Base-by-base conservation (phyloP, 2,113 vertebrate genomes). In the Dryoscopus gambensis region DNA sequence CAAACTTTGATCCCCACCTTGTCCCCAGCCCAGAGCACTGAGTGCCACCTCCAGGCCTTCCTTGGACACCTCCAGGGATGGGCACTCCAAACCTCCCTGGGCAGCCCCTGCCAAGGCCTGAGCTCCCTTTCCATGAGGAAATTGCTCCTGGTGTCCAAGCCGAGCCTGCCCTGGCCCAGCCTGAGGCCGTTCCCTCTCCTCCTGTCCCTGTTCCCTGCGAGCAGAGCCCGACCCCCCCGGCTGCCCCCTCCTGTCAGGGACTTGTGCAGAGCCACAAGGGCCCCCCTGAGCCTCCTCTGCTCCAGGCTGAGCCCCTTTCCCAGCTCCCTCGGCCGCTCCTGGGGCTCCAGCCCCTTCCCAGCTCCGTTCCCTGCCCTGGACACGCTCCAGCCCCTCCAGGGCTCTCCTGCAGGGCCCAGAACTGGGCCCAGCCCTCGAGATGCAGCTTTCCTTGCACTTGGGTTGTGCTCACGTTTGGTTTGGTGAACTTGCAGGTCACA, bases 391-490 rank as follows among this genome's bases (percentile, higher is more conserved):
- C 49, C 50, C 50, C 17, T 88, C 67, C 25, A 40, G 50, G 57
- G 0, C 67, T 64, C 49, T 79, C 35, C 35, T 63, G 65, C 57
- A 88, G 75, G 17, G 4, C 3, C 11, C 68, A 81, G 1, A 39
- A 18, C 68, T 65, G 68, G 33, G 1, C 33, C 9, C 68, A 89
- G 86, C 33, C 27, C 52, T 44, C 0, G 4, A 74, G 19, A 3
- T 82, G 52, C 60, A 59, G 53, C 53, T 44, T 46, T 79, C 46
- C 69, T 30, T 11, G 28, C 23, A 2, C 70, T 70, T 47, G 1
- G 1, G 30, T 15, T 19, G 7, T 7, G 13, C 49, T 85, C 37
- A 12, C 1, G 0, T 27, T 37, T 24, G n/a, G 46, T 8, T 14
- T 12, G 11, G 46, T 9, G n/a, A 57, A 50, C 13, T 17, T 23